Base-by-base conservation (phyloP, 2,888 invertebrate genomes). In the Tribolium freemani region DNA sequence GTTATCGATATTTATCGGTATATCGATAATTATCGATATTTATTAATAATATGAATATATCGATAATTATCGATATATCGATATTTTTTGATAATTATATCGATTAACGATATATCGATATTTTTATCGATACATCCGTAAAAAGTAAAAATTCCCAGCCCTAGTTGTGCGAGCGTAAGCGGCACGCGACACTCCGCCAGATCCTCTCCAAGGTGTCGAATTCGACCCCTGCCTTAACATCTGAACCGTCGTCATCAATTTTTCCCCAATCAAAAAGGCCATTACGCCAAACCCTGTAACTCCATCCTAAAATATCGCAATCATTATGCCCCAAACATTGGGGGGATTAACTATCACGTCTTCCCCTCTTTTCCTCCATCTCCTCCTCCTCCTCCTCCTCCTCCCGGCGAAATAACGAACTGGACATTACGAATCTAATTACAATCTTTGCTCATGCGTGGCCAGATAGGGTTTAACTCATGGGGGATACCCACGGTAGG, bases 351-450 rank as follows among this genome's bases (percentile, higher is more conserved):
- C 82, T 79, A 80, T 80, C 79, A 79, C 81, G 79, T 78, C 80
- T 79, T 80, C 57, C 68, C 50, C 69, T 63, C 71, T 73, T 74
- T 74, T 68, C 57, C 26, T 54, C 50, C 72, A 45, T 45, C 51
- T 73, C 75, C 77, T 76, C 77, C 74, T 76, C 69, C 75, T 77
- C 73, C 71, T 75, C 73, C 74, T 74, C 77, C 75, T 77, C 78
- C 75, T 76, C 76, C 74, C 80, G 72, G 76, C 80, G 79, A 81
- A 84, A 83, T 84, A 86, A 86, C 86, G 85, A 86, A 87, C 87
- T 87, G 87, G 87, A 87, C 87, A 87, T 87, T 87, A 86, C 87
- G 87, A 87, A 87, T 87, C 87, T 87, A 87, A 87, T 87, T 87
- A 87, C 86, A 85, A 87, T 87, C 86, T 86, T 86, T 86, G 87